phyloP scores from a whole-genome alignment of 2,113 vertebrate species.

The Colaptes auratus region DNA sequence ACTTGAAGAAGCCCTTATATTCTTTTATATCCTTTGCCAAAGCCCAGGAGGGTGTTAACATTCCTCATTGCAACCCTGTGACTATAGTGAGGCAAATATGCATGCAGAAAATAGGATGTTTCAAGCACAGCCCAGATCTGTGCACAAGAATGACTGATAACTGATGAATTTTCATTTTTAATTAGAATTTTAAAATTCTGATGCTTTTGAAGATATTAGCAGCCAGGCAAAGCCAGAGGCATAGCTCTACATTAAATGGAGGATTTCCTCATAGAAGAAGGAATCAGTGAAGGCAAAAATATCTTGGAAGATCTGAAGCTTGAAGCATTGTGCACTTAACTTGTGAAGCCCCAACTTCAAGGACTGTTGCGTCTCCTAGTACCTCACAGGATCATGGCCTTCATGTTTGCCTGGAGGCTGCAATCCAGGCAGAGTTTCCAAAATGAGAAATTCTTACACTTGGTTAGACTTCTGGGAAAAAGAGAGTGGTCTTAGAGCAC shows the following conservation, averaged over 20 bases:
- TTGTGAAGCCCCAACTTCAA: not conserved
- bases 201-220: not conserved
- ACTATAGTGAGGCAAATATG: not conserved
- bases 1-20: no score
- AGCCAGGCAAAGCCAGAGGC: constrained; percentile 1
- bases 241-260: not conserved
- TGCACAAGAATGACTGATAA: not conserved
- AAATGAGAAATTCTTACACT: not conserved
- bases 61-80: no score
- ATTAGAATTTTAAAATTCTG: not conserved
- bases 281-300: not conserved
- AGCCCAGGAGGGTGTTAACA: no score
- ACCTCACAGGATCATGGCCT: not conserved
- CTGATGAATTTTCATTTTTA: not conserved
- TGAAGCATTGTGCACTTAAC: not conserved
- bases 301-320: not conserved
- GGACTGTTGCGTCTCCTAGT: not conserved
- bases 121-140: not conserved
- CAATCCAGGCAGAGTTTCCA: not conserved
- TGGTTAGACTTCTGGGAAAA: not conserved
- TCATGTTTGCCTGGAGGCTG: not conserved
- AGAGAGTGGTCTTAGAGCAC: not conserved
- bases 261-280: constrained; percentile 9
- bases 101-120: not conserved
- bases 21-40: no score